Evolutionary conservation across 1,140 invertebrate species (phyloP).

Genomic region (Rhysida immarginata): DNA sequence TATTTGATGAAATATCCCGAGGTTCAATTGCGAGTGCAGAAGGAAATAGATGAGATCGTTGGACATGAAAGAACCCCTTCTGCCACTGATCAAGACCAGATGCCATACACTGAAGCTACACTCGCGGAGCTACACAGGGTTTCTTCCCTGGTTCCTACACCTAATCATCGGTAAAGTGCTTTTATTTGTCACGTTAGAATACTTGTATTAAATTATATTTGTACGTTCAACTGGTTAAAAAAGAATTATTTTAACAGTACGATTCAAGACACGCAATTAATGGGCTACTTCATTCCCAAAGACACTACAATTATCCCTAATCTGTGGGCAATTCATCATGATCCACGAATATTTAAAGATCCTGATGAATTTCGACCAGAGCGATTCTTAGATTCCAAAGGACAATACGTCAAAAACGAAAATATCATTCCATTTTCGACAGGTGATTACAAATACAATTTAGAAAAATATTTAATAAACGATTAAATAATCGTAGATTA

Average conservation of each 20-base stretch:
- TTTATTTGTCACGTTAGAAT: neutral
- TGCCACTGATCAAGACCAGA: too few species aligned
- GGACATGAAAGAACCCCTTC: too few species aligned
- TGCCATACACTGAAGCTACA: too few species aligned
- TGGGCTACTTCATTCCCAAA: constrained; percentile 15
- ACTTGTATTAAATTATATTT: neutral
- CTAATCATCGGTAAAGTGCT: neutral
- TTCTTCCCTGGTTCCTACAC: too few species aligned
- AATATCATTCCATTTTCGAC: constrained; percentile 21
- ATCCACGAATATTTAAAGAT: constrained; percentile 42
- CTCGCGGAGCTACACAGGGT: too few species aligned
- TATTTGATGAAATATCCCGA: too few species aligned
- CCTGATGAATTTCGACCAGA: constrained; percentile 53
- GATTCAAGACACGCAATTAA: neutral
- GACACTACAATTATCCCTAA: constrained; percentile 27
- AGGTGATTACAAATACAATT: neutral
- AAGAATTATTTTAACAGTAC: constrained; percentile 12
- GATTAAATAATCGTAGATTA: too few species aligned
- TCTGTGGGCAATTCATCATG: constrained; percentile 28
- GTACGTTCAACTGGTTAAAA: neutral
- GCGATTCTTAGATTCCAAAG: constrained; percentile 33
- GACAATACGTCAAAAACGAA: constrained; percentile 16
- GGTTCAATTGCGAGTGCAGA: too few species aligned
- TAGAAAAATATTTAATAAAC: too few species aligned
- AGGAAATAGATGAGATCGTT: too few species aligned